Evolutionary conservation across 2,797 vertebrate species (phyloP).

Genomic region (Dicrostonyx torquatus): DNA sequence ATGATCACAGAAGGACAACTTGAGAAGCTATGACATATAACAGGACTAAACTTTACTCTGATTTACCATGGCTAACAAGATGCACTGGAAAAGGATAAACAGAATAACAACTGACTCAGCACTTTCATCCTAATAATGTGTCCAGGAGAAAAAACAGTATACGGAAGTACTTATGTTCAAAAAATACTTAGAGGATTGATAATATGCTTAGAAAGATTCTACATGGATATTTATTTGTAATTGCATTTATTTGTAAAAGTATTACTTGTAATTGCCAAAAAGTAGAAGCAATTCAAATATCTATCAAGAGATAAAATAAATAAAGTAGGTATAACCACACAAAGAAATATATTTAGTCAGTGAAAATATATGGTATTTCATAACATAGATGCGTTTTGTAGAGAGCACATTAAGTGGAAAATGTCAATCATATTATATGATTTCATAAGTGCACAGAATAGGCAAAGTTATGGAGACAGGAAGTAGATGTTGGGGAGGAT

Average conservation of each 20-base stretch:
- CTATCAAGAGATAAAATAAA: not conserved
- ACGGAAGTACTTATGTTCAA: not conserved
- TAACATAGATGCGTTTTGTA: not conserved
- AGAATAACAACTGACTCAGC: not conserved
- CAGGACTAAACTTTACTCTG: slow-evolving; percentile 15
- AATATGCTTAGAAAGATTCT: not conserved
- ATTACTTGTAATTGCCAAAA: not conserved
- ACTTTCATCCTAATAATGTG: not conserved
- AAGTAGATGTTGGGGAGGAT: not conserved
- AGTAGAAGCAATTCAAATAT: not conserved
- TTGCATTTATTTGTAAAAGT: not conserved
- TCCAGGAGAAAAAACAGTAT: not conserved
- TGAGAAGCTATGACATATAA: not conserved
- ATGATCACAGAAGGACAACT: not conserved
- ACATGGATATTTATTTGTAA: not conserved
- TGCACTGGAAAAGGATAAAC: slow-evolving; percentile 18
- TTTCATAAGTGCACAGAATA: not conserved
- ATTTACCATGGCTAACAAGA: slow-evolving; percentile 3
- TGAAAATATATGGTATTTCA: not conserved
- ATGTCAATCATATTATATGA: not conserved
- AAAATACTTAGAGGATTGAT: not conserved
- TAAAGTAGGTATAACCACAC: not conserved
- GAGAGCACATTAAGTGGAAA: not conserved
- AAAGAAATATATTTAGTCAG: not conserved
- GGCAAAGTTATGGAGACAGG: not conserved